Conservation (phyloP, 2,797 vertebrate genomes). For the Crax fasciolata region DNA sequence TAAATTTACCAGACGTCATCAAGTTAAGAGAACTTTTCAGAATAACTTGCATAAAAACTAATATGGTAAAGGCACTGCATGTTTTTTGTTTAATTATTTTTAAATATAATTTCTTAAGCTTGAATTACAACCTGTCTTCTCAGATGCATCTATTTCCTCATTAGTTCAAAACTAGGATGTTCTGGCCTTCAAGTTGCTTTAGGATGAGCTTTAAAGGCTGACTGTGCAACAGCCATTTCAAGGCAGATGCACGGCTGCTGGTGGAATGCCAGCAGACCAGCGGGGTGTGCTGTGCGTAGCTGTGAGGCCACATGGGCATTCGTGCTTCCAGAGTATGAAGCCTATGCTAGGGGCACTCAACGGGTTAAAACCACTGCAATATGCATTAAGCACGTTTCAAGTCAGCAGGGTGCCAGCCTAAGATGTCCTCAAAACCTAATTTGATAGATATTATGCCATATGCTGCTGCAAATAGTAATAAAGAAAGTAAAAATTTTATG, state of each 20-base stretch:
- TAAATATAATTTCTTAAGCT: not conserved
- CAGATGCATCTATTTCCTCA: not conserved
- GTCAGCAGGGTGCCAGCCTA: conserved; percentile 87
- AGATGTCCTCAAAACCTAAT: conserved; percentile 90
- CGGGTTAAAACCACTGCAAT: conserved; percentile 84
- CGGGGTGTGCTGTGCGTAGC: not conserved
- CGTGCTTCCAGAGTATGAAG: conserved; percentile 8
- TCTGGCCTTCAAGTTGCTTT: not conserved
- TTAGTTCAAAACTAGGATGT: not conserved
- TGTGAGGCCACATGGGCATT: conserved; percentile 36
- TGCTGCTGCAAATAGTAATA: conserved; percentile 86
- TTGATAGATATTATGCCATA: conserved; percentile 90
- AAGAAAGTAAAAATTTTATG: conserved; percentile 90
- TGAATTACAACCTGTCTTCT: not conserved
- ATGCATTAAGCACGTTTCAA: conserved; percentile 86
- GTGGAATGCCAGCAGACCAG: conserved; percentile 17
- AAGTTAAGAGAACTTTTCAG: not conserved
- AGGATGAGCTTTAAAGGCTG: not conserved
- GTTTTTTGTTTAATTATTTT: not conserved
- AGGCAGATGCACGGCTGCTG: not conserved
- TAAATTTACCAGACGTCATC: not conserved
- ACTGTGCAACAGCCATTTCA: not conserved
- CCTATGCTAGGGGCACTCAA: conserved; percentile 51
- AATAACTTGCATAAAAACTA: not conserved
- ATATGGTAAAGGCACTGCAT: not conserved